Evolutionary conservation across 2,888 invertebrate genomes (phyloP).

Genomic region (Caenorhabditis angaria): DNA sequence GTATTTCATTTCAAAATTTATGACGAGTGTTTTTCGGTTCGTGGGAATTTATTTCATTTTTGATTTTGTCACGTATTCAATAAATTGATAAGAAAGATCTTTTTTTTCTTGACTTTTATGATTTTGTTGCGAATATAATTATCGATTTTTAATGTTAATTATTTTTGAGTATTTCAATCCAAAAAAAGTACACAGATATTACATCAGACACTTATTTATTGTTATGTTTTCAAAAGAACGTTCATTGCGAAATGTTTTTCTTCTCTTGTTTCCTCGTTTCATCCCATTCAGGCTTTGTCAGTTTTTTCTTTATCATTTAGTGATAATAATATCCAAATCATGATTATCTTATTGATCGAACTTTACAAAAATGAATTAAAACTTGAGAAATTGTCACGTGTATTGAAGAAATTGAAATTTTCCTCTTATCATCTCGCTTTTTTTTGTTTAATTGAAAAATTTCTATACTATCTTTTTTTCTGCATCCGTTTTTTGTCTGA

Average conservation of each 20-base stretch:
- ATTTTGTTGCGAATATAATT: neutral
- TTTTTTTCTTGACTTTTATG: neutral
- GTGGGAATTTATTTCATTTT: neutral
- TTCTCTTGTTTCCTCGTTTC: no score
- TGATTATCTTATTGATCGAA: no score
- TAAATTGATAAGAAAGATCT: neutral
- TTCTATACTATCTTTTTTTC: neutral
- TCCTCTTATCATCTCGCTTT: neutral
- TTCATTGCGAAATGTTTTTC: no score
- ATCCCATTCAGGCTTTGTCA: no score
- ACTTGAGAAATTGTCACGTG: neutral
- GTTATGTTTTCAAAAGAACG: no score
- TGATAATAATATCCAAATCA: no score
- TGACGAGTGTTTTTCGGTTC: neutral
- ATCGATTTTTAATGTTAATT: neutral
- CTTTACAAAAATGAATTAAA: no score
- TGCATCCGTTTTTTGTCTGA: constrained; percentile 7
- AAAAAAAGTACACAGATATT: no score
- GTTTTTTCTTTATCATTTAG: no score
- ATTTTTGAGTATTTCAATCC: no score
- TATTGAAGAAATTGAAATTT: neutral
- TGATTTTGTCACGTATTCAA: neutral
- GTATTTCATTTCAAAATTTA: neutral
- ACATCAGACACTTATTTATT: no score
- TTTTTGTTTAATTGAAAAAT: neutral